Evolutionary conservation across 2,113 vertebrate genomes (phyloP), one percentile per base, ranked within the genome.

Genomic region (Mus spicilegus): DNA sequence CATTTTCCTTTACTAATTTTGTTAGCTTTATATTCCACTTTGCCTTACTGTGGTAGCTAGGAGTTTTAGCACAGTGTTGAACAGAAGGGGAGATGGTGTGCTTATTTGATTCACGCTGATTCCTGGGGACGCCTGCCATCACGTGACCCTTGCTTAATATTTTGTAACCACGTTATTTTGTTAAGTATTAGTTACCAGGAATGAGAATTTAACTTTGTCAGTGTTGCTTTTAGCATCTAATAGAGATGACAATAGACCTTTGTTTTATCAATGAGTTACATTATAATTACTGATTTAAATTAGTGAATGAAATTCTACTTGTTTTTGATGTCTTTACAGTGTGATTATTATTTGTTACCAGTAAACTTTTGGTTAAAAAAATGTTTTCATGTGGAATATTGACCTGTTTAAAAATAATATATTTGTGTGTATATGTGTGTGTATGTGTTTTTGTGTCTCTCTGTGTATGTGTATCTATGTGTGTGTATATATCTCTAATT

Each of bases 281-380:
- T 84, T 46, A 26, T 89, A n/a, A 67, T 95, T 33, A 84, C 58
- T 76, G 69, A 82, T 81, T 92, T 82, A 67, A 69, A 76, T 56
- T 76, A 70, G 30, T 69, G 89, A 61, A 89, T 77, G 17, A 90
- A 85, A 26, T 11, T 63, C 19, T 72, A 24, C 61, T 88, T 80
- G 54, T 46, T 89, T 49, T 13, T 84, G 13, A 89, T 51, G 2
- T 84, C 24, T 70, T 70, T 69, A 33, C 67, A 69, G 33, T 69
- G 30, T 69, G 67, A 69, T 42, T 24, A 77, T 11, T 61, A 70
- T 77, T 84, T 95, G 33, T 12, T 51, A 88, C 61, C 2, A 39
- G 3, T 69, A 76, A 58, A 20, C 4, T 10, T 89, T 69, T 69
- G 49, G 82, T 77, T 13, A 67, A 33, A 36, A 89, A 42, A 30